Conservation (phyloP, 1,140 invertebrate species). For the Anagrus nilaparvatae region DNA sequence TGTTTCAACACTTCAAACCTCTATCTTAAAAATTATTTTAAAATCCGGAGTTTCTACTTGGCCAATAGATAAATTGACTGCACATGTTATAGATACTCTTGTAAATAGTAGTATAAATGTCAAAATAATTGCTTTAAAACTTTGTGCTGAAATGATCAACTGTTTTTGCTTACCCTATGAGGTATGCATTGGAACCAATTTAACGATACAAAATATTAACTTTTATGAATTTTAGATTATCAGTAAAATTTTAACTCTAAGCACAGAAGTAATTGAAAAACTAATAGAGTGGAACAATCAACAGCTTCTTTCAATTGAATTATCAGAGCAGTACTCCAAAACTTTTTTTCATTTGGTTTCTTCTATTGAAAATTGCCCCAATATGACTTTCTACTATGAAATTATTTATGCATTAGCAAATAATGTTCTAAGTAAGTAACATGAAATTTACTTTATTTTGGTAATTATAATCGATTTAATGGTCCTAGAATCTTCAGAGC, state of each 20-base stretch:
- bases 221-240: too few species aligned
- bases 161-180: too few species aligned
- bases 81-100: conserved; percentile 21
- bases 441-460: not conserved
- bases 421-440: conserved; percentile 5
- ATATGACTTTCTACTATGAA: conserved; percentile 14
- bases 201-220: too few species aligned
- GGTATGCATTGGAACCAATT: too few species aligned
- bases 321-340: too few species aligned
- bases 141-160: conserved; percentile 25
- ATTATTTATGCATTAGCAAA: conserved; percentile 9
- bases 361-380: too few species aligned
- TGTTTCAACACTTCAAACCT: conserved; percentile 22
- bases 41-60: conserved; percentile 27
- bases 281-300: too few species aligned
- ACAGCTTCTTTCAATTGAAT: too few species aligned
- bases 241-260: too few species aligned
- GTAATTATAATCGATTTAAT: conserved; percentile 4
- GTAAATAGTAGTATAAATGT: conserved; percentile 21
- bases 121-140: conserved; percentile 24
- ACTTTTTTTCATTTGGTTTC: too few species aligned
- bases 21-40: conserved; percentile 31
- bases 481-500: conserved; percentile 16
- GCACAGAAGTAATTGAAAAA: too few species aligned
- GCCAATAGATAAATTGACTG: conserved; percentile 21